phyloP scores from a whole-genome alignment of 2,113 vertebrate genomes.

The Helogale parvula region DNA sequence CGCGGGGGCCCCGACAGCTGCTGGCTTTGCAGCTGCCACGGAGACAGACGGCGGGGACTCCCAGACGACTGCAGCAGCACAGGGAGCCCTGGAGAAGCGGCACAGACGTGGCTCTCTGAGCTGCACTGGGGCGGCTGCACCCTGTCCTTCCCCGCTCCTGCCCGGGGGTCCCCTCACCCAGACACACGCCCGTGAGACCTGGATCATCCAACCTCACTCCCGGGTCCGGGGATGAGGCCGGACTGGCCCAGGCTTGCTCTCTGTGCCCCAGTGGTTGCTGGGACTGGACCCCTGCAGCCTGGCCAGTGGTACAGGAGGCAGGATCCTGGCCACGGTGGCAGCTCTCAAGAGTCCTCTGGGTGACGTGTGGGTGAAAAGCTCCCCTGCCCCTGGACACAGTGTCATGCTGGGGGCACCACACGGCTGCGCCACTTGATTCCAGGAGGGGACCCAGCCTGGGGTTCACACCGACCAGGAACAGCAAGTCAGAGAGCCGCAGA shows the following conservation, averaged over 20 bases:
- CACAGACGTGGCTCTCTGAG: fast-evolving
- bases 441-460: neutral
- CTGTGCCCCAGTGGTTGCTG: neutral
- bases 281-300: fast-evolving
- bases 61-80: neutral
- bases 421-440: neutral
- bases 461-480: neutral
- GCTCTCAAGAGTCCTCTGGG: neutral
- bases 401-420: fast-evolving
- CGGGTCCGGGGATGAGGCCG: neutral
- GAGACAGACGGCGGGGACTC: fast-evolving
- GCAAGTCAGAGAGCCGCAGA: no score
- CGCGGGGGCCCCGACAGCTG: no score
- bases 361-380: neutral
- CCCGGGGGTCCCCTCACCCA: fast-evolving
- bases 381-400: neutral
- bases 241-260: neutral
- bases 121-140: no score
- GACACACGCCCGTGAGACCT: neutral
- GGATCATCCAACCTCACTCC: no score
- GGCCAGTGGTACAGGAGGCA: fast-evolving
- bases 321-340: neutral
- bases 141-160: neutral
- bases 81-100: fast-evolving
- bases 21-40: neutral